phyloP scores from a whole-genome alignment of 2,113 vertebrate species.

The Eulacestoma nigropectus region DNA sequence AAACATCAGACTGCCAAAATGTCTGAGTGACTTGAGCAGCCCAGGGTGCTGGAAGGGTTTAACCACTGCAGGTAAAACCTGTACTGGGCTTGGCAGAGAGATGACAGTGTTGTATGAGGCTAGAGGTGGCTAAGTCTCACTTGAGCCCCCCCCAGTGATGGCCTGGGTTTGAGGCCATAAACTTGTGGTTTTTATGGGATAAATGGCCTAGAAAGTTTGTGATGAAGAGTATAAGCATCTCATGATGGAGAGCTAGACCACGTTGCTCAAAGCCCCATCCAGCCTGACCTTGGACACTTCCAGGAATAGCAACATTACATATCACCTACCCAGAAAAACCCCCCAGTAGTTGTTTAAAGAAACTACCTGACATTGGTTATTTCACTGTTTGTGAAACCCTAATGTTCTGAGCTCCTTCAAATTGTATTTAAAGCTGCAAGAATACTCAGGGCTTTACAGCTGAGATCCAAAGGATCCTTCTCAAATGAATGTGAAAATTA shows the following conservation, averaged over 20 bases:
- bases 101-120: background rate
- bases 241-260: background rate
- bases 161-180: background rate
- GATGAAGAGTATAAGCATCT: background rate
- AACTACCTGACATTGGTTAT: background rate
- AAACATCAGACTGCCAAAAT: background rate
- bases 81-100: background rate
- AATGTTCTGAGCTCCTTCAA: background rate
- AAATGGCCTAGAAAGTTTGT: background rate
- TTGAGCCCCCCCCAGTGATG: background rate
- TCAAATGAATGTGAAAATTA: background rate
- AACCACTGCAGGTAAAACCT: background rate
- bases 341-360: background rate
- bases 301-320: background rate
- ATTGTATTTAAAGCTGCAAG: background rate
- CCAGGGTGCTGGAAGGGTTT: background rate
- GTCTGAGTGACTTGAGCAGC: background rate
- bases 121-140: accelerated
- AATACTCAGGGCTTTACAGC: background rate
- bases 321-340: background rate
- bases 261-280: background rate
- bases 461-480: background rate
- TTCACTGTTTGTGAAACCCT: background rate
- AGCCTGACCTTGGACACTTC: background rate
- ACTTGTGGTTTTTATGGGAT: background rate